Evolutionary conservation across 1,140 invertebrate species (phyloP).

Genomic region (Drosophila fuyamai): DNA sequence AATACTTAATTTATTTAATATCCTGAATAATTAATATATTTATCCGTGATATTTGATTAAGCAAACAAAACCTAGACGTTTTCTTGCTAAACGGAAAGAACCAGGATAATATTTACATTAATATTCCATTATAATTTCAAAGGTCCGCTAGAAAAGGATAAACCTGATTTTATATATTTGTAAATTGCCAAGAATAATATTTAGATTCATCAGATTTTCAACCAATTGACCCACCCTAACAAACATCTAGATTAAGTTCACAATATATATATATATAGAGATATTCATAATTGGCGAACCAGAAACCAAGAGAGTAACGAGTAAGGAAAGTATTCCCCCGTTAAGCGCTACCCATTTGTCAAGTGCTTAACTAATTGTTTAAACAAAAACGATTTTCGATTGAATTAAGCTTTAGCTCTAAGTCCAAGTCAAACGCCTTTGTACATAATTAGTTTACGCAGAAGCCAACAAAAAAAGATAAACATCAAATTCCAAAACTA

Average conservation of each 20-base stretch:
- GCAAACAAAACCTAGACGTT: constrained; percentile 11
- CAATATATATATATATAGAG: neutral
- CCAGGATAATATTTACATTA: constrained; percentile 4
- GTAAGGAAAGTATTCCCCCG: constrained; percentile 30
- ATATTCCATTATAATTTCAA: neutral
- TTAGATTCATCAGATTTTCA: constrained; percentile 7
- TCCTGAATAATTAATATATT: constrained; percentile 4
- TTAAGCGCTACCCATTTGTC: constrained; percentile 17
- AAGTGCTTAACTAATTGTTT: constrained; percentile 41
- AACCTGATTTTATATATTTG: constrained; percentile 1
- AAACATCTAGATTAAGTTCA: constrained; percentile 25
- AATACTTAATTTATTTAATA: neutral
- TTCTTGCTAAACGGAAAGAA: constrained; percentile 12
- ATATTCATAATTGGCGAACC: constrained; percentile 2
- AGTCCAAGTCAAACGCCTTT: constrained; percentile 58
- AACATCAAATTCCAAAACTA: constrained; percentile 10
- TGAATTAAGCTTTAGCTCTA: constrained; percentile 32
- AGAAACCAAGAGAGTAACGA: constrained; percentile 32
- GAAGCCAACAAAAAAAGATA: constrained; percentile 13
- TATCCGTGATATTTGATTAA: constrained; percentile 14
- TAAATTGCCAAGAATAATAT: constrained; percentile 1
- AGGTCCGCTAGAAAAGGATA: neutral
- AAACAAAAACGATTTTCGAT: constrained; percentile 4
- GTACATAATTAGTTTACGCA: constrained; percentile 47
- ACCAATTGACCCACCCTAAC: constrained; percentile 27